A percentile compares a stretch with the other conserved stretches of the same genome.
phyloP scores from a whole-genome alignment of 2,888 invertebrate species.

The Philaethria dido region DNA sequence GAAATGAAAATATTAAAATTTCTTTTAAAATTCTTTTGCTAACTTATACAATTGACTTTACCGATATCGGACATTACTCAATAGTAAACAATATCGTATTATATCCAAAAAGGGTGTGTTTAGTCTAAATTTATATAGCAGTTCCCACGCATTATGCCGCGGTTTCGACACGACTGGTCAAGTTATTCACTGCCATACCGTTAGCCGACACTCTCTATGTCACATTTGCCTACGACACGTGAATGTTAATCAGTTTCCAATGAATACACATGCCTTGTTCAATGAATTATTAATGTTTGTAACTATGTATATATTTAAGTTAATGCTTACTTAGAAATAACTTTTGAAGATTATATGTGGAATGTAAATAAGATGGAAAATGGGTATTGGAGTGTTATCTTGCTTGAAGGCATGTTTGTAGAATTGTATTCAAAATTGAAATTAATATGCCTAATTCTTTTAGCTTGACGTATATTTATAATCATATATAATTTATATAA shows the following conservation, averaged over 20 bases:
- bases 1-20: no score
- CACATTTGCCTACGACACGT: slow-evolving; percentile 27
- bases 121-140: neutral
- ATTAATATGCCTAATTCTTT: no score
- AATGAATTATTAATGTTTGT: slow-evolving; percentile 10
- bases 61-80: neutral
- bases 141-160: slow-evolving; percentile 27
- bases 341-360: neutral
- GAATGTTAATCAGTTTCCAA: slow-evolving; percentile 38
- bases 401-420: no score
- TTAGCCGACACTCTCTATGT: slow-evolving; percentile 34
- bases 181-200: slow-evolving; percentile 19
- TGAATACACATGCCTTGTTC: slow-evolving; percentile 13
- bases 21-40: no score
- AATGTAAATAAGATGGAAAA: neutral
- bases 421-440: no score
- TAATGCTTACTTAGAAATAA: neutral
- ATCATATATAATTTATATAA: no score
- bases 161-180: slow-evolving; percentile 15
- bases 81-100: neutral
- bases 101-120: neutral
- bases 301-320: neutral
- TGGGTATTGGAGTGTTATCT: neutral
- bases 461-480: no score
- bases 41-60: neutral